Percentiles rank a stretch among this genome's conserved stretches.
Conservation (phyloP, 2,888 invertebrate genomes). For the Acrobeloides nanus region DNA sequence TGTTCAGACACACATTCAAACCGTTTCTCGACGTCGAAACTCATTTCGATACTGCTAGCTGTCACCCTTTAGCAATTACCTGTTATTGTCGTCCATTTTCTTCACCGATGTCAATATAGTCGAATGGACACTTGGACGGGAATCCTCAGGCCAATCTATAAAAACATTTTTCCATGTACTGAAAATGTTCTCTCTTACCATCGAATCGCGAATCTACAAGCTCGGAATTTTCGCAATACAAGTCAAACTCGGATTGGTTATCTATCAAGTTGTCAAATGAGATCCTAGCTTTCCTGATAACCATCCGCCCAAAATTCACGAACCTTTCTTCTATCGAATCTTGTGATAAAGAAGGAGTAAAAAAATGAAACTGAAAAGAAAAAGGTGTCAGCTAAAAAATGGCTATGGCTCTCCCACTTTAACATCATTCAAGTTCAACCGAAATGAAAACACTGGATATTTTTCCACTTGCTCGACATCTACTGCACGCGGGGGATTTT, state of each 20-base stretch:
- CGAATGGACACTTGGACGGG: too few species aligned
- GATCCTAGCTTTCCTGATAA: constrained; percentile 49
- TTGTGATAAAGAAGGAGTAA: constrained; percentile 11
- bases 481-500: constrained; percentile 28
- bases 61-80: too few species aligned
- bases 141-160: too few species aligned
- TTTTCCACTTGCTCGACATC: constrained; percentile 29
- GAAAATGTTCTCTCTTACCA: too few species aligned
- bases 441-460: constrained; percentile 55
- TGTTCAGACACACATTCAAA: too few species aligned
- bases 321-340: constrained; percentile 10
- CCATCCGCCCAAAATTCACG: constrained; percentile 20
- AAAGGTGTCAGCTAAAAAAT: background rate
- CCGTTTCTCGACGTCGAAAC: too few species aligned
- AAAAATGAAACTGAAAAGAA: constrained; percentile 14
- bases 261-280: constrained; percentile 57
- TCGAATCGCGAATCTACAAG: constrained; percentile 56
- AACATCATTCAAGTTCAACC: constrained; percentile 56
- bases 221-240: constrained; percentile 57
- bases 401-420: constrained; percentile 15
- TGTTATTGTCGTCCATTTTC: constrained; percentile 1
- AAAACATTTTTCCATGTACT: too few species aligned
- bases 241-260: constrained; percentile 56
- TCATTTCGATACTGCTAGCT: too few species aligned
- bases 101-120: constrained; percentile 26